Evolutionary conservation across 2,888 invertebrate genomes (phyloP).

Genomic region (Spisula subtruncata): DNA sequence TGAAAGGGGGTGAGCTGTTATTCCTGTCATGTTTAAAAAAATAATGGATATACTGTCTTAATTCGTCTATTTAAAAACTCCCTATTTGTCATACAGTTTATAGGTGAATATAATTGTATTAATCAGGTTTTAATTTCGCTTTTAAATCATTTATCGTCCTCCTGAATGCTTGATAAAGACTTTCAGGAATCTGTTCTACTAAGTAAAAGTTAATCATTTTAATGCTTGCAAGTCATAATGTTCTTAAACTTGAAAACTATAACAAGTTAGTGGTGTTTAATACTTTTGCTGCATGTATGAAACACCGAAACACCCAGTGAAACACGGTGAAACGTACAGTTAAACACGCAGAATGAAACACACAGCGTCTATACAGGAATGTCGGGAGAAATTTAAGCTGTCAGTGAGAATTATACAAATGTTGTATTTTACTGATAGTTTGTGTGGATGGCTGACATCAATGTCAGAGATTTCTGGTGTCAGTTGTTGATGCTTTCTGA

Average conservation of each 20-base stretch:
- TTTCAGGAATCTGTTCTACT: background rate
- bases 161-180: background rate
- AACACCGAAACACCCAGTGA: background rate
- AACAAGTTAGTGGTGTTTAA: slow-evolving; percentile 11
- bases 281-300: background rate
- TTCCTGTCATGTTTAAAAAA: no score
- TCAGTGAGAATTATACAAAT: slow-evolving; percentile 38
- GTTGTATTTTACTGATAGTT: slow-evolving; percentile 33
- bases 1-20: no score
- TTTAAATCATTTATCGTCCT: no score
- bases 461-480: slow-evolving; percentile 35
- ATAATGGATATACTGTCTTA: no score
- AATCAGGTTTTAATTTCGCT: no score
- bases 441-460: slow-evolving; percentile 24
- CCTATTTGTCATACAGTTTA: no score
- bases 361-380: slow-evolving; percentile 6
- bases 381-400: slow-evolving; percentile 31
- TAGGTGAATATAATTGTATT: no score
- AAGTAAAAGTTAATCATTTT: slow-evolving; percentile 19
- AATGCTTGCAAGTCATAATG: slow-evolving; percentile 9
- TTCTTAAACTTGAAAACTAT: slow-evolving; percentile 21
- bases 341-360: no score
- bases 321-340: no score
- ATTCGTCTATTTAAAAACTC: no score
- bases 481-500: slow-evolving; percentile 17